Evolutionary conservation across 2,797 vertebrate species (phyloP), one percentile per base, ranked within the genome.

Genomic region (Mastacembelus armatus): DNA sequence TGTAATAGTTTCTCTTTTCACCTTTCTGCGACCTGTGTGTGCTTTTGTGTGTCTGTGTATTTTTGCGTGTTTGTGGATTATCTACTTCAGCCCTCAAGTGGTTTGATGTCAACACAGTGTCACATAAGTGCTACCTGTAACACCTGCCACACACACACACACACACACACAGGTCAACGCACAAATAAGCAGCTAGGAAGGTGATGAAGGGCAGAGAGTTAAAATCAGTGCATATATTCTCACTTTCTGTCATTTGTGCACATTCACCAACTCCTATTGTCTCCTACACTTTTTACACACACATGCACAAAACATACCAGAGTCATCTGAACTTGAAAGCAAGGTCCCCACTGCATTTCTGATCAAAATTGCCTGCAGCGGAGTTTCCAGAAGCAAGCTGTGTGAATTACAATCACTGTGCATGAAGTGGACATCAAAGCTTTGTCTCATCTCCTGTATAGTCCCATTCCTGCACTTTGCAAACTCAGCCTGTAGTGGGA

Each of bases 331-430:
- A 84, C 67, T 73, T 85, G 30, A 83, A 75, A 79, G 59, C 61
- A 18, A 57, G 30, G 63, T 81, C 76, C 62, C 80, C 10, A 2
- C 59, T 81, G 84, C 60, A 79, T 66, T 58, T 52, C 51, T 76
- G 82, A 85, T 84, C 85, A 80, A 59, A 42, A 71, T 40, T 38
- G 82, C 87, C 80, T 56, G 10, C 4, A 84, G 87, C 70, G 52
- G 19, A 44, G 32, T 77, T 67, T 85, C 69, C 49, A 52, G 75
- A 67, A 64, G 60, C 59, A 52, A 71, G 76, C 83, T 22, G 47
- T 35, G 52, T 81, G 86, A 84, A 85, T 88, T 71, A 72, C 71
- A 86, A 83, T 85, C 63, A 54, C 44, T 11, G 45, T 21, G 55
- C 54, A 50, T 39, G 51, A 81, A 39, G 60, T 80, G 77, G 68